Base-by-base conservation (phyloP, 2,888 invertebrate species). In the Caenorhabditis japonica region DNA sequence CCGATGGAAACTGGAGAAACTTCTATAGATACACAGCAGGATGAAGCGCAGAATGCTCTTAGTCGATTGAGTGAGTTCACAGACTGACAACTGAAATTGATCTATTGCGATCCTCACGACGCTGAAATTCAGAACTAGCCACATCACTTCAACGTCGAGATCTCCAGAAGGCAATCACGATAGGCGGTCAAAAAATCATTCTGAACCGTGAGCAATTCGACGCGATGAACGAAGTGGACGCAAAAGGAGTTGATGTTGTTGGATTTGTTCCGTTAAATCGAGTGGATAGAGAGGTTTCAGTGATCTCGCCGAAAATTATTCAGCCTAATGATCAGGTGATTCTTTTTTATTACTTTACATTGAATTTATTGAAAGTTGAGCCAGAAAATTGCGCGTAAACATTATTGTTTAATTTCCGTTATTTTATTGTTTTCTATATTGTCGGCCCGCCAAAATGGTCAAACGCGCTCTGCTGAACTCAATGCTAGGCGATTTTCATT, bases 111-210 rank as follows among this genome's bases (percentile, higher is more conserved):
- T 30, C 10, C n/a, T n/a, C n/a, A n/a, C n/a, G n/a, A n/a, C n/a
- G n/a, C n/a, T 30, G 30, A 30, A 30, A 10, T 30, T 30, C 30
- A 5, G 30, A 30, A 30, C 30, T 30, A 30, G 10, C 30, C 7
- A 7, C 30, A 7, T 30, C 30, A 30, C 7, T 5, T 10, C 30
- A 60, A 19, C 36, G 71, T 13, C 52, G 52, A 0, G 69, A 78
- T 8, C 43, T 80, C 39, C 75, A 74, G 36, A 77, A 77, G 39
- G 52, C 61, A 5, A 70, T 81, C 19, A 68, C 56, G 5, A 53
- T 81, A 21, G 81, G 81, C 0, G 79, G 81, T 19, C 59, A 76
- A 44, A 58, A 61, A 25, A 66, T 81, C 17, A 27, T 76, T 21
- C 66, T 71, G 43, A 53, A 52, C n/a, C 36, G 58, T 3, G 66